Conservation (phyloP, 2,888 invertebrate species). For the Troilus luridus region DNA sequence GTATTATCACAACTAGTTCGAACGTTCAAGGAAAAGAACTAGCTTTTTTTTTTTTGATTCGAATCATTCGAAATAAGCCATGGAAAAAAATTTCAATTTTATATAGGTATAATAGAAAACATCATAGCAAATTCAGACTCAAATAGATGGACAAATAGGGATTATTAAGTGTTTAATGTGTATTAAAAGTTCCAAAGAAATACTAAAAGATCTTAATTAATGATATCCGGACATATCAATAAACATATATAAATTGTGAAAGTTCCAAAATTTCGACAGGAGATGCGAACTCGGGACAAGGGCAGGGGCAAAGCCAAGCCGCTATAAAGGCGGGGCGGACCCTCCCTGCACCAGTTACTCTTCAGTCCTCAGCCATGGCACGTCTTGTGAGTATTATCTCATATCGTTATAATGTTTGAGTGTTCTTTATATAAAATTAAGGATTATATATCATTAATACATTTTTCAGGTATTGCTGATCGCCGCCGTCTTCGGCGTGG, state of each 20-base stretch:
- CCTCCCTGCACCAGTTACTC: slow-evolving; percentile 1
- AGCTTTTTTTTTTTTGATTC: too few species aligned
- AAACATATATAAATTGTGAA: not conserved
- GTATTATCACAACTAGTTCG: too few species aligned
- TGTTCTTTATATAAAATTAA: too few species aligned
- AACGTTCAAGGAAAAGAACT: too few species aligned
- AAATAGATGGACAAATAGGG: too few species aligned
- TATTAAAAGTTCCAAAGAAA: too few species aligned
- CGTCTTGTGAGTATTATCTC: slow-evolving; percentile 21
- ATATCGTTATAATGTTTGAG: not conserved
- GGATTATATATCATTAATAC: too few species aligned
- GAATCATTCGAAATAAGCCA: too few species aligned
- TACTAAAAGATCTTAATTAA: not conserved
- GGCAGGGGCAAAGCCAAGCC: not conserved
- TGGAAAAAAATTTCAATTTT: too few species aligned
- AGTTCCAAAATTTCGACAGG: not conserved
- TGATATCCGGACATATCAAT: not conserved
- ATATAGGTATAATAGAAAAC: too few species aligned
- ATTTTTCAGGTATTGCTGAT: slow-evolving; percentile 22
- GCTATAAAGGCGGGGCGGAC: slow-evolving; percentile 30
- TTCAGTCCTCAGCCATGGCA: slow-evolving; percentile 34
- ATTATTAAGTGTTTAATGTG: too few species aligned
- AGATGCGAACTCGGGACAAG: not conserved
- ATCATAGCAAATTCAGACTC: too few species aligned
- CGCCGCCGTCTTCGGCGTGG: slow-evolving; percentile 30